These are phyloP conservation scores for Grammomys dolichurus DNA, from an alignment of 2,113 vertebrate genomes.

Conservation along the genomic window DNA sequence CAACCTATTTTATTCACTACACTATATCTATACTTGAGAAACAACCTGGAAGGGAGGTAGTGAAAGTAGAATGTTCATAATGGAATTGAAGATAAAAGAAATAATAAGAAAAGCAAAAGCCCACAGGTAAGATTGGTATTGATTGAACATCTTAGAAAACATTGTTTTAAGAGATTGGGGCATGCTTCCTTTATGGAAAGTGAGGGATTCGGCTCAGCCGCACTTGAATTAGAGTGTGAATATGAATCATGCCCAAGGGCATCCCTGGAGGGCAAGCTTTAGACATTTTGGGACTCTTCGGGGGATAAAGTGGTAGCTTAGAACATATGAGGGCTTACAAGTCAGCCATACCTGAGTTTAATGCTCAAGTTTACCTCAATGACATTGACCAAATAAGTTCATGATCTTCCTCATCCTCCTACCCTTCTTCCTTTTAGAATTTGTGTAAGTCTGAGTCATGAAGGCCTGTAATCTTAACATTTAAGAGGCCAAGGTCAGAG, in stretches of 20 bases:
- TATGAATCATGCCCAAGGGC: not conserved
- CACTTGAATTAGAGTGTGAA: not conserved
- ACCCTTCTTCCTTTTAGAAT: not conserved
- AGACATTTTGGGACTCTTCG: not conserved
- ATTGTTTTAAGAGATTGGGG: constrained; percentile 71
- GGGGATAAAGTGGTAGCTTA: not conserved
- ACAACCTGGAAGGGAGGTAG: constrained; percentile 36
- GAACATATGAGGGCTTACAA: not conserved
- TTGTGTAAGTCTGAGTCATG: not conserved
- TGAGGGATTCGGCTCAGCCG: constrained; percentile 46
- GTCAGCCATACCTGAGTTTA: not conserved
- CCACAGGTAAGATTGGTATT: constrained; percentile 75
- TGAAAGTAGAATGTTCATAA: constrained; percentile 77
- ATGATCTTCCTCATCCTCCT: not conserved
- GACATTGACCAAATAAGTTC: not conserved
- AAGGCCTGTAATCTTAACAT: not conserved
- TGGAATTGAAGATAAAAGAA: constrained; percentile 77
- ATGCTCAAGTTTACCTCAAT: constrained; percentile 6
- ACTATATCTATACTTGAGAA: constrained; percentile 27
- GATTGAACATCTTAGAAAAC: constrained; percentile 76
- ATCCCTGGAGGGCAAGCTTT: not conserved
- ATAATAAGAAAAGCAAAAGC: constrained; percentile 79
- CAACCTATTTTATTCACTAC: not conserved
- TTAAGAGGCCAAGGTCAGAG: not conserved
- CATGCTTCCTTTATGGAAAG: constrained; percentile 53